Evolutionary conservation across 2,797 vertebrate species (phyloP).

Genomic region (Chelon labrosus): DNA sequence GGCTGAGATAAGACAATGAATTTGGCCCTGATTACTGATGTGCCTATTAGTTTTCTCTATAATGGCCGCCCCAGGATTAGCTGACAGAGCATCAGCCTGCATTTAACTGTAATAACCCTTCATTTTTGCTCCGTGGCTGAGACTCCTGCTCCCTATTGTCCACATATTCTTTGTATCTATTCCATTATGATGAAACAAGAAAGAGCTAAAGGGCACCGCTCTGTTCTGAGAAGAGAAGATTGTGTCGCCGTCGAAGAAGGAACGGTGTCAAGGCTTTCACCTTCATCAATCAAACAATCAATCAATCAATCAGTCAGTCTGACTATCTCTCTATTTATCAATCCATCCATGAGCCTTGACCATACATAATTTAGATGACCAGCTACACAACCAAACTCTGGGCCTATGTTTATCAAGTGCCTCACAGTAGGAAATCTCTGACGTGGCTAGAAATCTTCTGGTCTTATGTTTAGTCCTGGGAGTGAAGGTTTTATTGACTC

Average conservation of each 20-base stretch:
- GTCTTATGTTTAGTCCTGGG: too few species aligned
- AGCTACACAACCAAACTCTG: too few species aligned
- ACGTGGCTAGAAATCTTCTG: too few species aligned
- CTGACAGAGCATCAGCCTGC: constrained; percentile 63
- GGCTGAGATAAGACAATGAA: constrained; percentile 58
- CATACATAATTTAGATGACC: neutral
- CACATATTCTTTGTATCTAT: constrained; percentile 56
- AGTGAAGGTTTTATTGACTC: too few species aligned
- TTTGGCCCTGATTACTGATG: constrained; percentile 66
- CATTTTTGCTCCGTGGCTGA: constrained; percentile 60
- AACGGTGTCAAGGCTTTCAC: constrained; percentile 31
- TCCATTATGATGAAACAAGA: constrained; percentile 54
- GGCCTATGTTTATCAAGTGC: too few species aligned
- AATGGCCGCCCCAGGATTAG: constrained; percentile 70
- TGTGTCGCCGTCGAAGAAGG: constrained; percentile 32
- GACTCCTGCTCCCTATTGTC: constrained; percentile 44
- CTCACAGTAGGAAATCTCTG: too few species aligned
- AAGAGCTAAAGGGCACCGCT: constrained; percentile 38
- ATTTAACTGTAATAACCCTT: constrained; percentile 76
- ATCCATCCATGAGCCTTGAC: neutral
- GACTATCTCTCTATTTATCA: constrained; percentile 1
- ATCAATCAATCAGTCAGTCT: constrained; percentile 9
- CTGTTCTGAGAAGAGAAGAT: constrained; percentile 40
- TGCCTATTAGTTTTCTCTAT: constrained; percentile 60
- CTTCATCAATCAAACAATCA: constrained; percentile 1